Conservation (phyloP, 2,113 vertebrate genomes). For the Cephalopterus ornatus region DNA sequence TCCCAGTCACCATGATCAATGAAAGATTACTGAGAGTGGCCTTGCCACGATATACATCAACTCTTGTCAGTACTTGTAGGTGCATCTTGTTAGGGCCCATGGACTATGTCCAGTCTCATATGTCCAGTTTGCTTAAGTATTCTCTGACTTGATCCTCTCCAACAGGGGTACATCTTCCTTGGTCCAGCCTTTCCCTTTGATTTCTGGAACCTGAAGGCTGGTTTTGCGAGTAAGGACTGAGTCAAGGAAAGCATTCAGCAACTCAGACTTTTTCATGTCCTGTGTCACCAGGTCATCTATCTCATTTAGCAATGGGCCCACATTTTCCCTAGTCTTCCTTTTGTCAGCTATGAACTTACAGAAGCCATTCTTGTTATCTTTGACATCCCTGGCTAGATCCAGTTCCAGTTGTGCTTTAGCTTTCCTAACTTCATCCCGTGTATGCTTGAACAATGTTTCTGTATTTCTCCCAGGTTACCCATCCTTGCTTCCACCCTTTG, state of each 20-base stretch:
- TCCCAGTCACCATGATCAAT: background rate
- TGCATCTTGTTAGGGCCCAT: background rate
- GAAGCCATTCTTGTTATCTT: background rate
- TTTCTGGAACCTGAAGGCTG: background rate
- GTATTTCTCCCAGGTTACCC: background rate
- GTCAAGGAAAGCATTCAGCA: background rate
- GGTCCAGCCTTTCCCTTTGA: background rate
- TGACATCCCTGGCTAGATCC: background rate
- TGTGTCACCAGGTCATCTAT: background rate
- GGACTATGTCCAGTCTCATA: fast-evolving
- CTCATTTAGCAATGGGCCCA: background rate
- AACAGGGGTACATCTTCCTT: background rate
- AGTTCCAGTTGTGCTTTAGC: background rate
- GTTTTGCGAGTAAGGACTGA: background rate
- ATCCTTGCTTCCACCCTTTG: background rate
- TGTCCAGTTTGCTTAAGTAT: background rate
- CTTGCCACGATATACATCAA: background rate
- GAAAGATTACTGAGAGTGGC: background rate
- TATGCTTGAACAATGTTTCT: background rate
- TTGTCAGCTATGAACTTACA: background rate
- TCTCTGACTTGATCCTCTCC: background rate
- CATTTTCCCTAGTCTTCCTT: background rate
- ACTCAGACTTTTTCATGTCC: background rate
- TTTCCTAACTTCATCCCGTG: background rate
- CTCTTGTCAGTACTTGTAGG: fast-evolving